Conservation (phyloP, 2,888 invertebrate species). For the Dysmachus trigonus region DNA sequence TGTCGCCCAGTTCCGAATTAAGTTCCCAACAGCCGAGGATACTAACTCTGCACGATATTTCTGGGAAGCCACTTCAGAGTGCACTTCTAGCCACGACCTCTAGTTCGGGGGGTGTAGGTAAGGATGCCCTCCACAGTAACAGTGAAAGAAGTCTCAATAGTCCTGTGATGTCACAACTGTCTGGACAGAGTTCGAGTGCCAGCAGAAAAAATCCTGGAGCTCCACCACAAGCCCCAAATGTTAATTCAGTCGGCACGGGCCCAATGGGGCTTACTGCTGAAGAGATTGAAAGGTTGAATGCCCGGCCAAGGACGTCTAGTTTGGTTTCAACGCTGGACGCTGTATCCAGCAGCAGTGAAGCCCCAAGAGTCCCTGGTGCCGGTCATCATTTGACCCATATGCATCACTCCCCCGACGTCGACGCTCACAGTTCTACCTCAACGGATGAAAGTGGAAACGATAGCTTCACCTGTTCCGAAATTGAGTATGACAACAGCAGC, state of each 20-base stretch:
- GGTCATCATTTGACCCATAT: conserved; percentile 76
- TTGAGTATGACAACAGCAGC: conserved; percentile 93
- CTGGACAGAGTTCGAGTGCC: conserved; percentile 84
- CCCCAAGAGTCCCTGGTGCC: conserved; percentile 74
- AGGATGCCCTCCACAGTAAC: conserved; percentile 88
- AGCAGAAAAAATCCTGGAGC: conserved; percentile 78
- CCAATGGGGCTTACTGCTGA: conserved; percentile 90
- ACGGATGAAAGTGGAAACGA: conserved; percentile 96
- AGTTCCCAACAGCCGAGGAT: conserved; percentile 92
- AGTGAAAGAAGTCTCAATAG: conserved; percentile 92
- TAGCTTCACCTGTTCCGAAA: conserved; percentile 97
- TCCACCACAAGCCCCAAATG: conserved; percentile 75
- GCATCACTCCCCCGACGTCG: conserved; percentile 77
- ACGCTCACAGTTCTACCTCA: conserved; percentile 80
- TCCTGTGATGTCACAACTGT: conserved; percentile 90
- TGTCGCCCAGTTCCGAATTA: conserved; percentile 91
- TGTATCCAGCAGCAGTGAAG: conserved; percentile 90
- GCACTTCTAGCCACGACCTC: conserved; percentile 89
- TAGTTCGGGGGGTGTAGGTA: conserved; percentile 86
- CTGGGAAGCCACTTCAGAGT: conserved; percentile 90
- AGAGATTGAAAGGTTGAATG: conserved; percentile 90
- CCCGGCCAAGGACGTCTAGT: conserved; percentile 87
- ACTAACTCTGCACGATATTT: conserved; percentile 91
- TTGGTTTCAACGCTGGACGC: conserved; percentile 92
- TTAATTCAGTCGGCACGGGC: conserved; percentile 72